These are phyloP conservation scores for Lepidochrysops patricia DNA, from an alignment of 2,888 invertebrate species.

Conservation along the genomic window DNA sequence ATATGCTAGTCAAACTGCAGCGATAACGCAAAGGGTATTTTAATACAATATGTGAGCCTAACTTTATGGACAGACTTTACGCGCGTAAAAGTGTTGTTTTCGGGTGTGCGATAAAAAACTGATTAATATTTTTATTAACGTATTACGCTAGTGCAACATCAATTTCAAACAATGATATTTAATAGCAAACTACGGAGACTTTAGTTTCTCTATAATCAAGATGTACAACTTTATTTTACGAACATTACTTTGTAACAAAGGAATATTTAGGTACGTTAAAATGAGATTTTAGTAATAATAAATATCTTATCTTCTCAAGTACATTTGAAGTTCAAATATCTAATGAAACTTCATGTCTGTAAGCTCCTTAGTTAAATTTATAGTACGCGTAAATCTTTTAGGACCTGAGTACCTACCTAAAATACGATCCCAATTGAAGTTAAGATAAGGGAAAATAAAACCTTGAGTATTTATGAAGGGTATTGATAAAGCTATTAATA, in stretches of 20 bases:
- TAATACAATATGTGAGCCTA: no score
- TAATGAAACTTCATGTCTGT: slow-evolving; percentile 11
- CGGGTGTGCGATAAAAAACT: no score
- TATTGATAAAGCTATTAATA: neutral
- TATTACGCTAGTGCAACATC: no score
- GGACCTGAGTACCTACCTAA: slow-evolving; percentile 1
- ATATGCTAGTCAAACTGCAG: no score
- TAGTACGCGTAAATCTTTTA: slow-evolving; percentile 9
- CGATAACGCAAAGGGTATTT: no score
- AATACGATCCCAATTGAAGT: slow-evolving; percentile 7
- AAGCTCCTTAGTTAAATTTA: slow-evolving; percentile 4
- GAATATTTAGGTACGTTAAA: neutral
- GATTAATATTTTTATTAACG: no score
- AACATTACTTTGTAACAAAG: neutral
- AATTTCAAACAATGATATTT: no score
- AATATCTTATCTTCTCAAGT: neutral
- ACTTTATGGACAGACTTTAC: no score
- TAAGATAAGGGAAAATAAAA: slow-evolving; percentile 4
- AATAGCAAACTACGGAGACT: no score
- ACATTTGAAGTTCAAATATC: slow-evolving; percentile 11
- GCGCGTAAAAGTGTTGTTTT: no score
- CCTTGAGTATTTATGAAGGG: neutral
- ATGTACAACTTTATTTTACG: no score
- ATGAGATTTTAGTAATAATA: neutral
- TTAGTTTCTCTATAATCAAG: no score